Evolutionary conservation across 1,140 invertebrate species (phyloP).

Genomic region (Geopemphigus sp.): DNA sequence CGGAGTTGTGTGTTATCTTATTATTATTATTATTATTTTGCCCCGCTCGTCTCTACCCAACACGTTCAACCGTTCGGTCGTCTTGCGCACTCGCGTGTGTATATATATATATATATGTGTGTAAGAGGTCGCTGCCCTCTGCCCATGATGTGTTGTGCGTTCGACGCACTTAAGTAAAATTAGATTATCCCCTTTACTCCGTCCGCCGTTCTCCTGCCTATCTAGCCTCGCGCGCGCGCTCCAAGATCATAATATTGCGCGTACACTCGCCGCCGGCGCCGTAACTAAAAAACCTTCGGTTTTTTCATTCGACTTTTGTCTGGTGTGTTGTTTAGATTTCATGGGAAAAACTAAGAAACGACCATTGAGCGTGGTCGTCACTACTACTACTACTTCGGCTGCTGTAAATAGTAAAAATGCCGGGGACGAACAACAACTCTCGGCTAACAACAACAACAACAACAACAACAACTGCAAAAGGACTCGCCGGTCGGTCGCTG

Average conservation of each 20-base stretch:
- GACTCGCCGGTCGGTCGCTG: neutral
- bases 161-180: constrained; percentile 8
- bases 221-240: neutral
- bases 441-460: neutral
- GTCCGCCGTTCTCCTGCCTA: too few species aligned
- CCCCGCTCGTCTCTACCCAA: too few species aligned
- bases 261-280: neutral
- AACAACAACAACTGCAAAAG: constrained; percentile 13
- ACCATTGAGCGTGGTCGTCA: too few species aligned
- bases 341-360: constrained; percentile 44
- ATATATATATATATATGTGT: too few species aligned
- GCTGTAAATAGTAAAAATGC: too few species aligned
- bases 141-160: neutral
- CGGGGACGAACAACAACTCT: too few species aligned
- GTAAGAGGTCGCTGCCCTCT: constrained; percentile 23
- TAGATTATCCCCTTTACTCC: neutral
- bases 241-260: neutral
- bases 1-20: neutral
- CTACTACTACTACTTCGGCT: too few species aligned
- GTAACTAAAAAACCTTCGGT: neutral
- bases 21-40: neutral
- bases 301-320: neutral
- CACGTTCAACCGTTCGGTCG: too few species aligned
- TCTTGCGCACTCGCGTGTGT: too few species aligned
- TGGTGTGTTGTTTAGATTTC: constrained; percentile 37